Evolutionary conservation across 2,797 vertebrate species (phyloP).

Genomic region (Margarornis squamiger): DNA sequence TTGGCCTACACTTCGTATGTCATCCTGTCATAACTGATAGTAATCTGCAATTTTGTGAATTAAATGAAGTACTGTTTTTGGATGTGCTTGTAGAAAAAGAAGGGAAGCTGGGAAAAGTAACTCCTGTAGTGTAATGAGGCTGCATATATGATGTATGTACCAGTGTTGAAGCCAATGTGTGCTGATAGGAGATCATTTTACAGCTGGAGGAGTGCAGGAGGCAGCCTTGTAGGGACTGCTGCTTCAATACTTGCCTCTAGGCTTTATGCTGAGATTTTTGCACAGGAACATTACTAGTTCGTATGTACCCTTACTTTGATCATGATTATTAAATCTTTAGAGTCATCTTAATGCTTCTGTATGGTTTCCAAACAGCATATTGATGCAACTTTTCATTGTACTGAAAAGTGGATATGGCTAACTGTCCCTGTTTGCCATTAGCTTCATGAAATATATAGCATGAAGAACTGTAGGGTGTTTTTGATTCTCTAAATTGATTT

Average conservation of each 20-base stretch:
- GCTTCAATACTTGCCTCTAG: not conserved
- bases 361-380: not conserved
- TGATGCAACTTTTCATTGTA: not conserved
- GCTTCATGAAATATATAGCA: not conserved
- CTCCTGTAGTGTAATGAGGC: not conserved
- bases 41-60: not conserved
- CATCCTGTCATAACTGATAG: not conserved
- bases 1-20: not conserved
- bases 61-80: not conserved
- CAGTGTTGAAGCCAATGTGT: fast-evolving
- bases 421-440: not conserved
- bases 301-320: not conserved
- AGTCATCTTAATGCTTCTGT: not conserved
- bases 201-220: not conserved
- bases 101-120: not conserved
- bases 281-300: not conserved
- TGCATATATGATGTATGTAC: not conserved
- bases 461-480: not conserved
- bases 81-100: not conserved
- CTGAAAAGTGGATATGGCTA: not conserved
- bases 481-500: not conserved
- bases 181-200: not conserved
- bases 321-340: not conserved
- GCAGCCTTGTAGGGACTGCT: not conserved
- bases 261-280: not conserved